phyloP scores from a whole-genome alignment of 2,113 vertebrate species.

The Chaetodon trifascialis region DNA sequence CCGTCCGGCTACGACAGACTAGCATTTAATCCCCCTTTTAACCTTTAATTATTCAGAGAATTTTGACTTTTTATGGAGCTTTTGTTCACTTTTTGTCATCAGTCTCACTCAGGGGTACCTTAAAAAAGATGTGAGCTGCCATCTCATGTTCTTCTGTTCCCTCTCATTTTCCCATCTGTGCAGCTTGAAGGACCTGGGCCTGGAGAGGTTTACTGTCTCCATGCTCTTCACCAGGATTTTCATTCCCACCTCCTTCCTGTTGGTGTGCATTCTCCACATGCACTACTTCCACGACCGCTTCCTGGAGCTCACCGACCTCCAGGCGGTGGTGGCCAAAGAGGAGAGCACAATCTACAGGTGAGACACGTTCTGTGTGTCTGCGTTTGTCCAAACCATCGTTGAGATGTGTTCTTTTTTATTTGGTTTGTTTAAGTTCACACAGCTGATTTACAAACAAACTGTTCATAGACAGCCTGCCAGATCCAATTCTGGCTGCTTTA shows the following conservation, averaged over 20 bases:
- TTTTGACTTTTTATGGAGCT: too few species aligned
- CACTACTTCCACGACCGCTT: slow-evolving; percentile 98
- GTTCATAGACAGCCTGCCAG: not conserved
- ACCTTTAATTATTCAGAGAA: too few species aligned
- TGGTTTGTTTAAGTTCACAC: not conserved
- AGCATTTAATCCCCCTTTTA: too few species aligned
- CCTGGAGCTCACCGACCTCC: slow-evolving; percentile 95
- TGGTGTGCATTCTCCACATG: slow-evolving; percentile 95
- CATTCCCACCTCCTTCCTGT: slow-evolving; percentile 95
- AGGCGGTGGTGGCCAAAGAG: slow-evolving; percentile 94
- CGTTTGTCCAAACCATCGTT: not conserved
- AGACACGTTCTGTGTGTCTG: slow-evolving; percentile 45
- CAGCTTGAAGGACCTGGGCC: slow-evolving; percentile 91
- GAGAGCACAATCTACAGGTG: slow-evolving; percentile 97
- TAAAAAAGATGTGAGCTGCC: not conserved
- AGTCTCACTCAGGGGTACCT: too few species aligned
- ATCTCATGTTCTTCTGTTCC: not conserved
- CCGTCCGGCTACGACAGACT: too few species aligned
- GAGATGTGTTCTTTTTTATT: not conserved
- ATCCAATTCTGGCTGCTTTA: not conserved
- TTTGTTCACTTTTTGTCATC: not conserved
- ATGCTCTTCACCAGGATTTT: slow-evolving; percentile 94
- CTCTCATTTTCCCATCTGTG: not conserved
- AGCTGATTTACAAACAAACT: not conserved
- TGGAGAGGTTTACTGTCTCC: slow-evolving; percentile 86